phyloP scores from a whole-genome alignment of 2,113 vertebrate species.

The Vulpes ferrilata region DNA sequence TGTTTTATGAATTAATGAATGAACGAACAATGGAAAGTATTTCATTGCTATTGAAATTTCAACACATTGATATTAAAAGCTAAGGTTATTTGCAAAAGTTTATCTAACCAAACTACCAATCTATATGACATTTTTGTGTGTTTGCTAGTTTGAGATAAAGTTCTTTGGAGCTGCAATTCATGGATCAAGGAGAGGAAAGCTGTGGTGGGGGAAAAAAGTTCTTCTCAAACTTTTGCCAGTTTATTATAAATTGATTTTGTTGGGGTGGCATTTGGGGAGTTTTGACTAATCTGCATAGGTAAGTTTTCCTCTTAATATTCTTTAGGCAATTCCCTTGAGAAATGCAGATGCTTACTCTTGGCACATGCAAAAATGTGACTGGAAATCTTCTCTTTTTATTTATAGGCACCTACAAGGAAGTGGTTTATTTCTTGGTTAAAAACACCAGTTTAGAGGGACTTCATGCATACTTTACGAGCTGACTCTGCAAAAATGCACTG shows the following conservation, averaged over 20 bases:
- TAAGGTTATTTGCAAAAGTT: conserved; percentile 9
- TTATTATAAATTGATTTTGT: neutral
- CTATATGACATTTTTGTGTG: neutral
- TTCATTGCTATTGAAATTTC: conserved; percentile 30
- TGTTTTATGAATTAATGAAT: conserved; percentile 20
- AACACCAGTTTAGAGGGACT: conserved; percentile 2
- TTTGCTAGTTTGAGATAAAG: conserved; percentile 4
- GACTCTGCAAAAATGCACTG: conserved; percentile 16
- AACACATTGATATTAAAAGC: conserved; percentile 13
- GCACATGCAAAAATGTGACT: neutral
- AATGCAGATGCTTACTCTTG: neutral
- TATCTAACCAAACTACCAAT: neutral
- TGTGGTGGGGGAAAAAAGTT: neutral
- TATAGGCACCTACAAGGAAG: neutral
- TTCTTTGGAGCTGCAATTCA: neutral
- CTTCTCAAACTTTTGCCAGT: neutral
- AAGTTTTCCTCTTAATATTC: conserved; percentile 41
- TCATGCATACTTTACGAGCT: conserved; percentile 48
- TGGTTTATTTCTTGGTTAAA: conserved; percentile 54
- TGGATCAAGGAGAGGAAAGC: conserved; percentile 13
- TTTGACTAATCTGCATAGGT: conserved; percentile 4
- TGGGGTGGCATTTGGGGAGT: neutral
- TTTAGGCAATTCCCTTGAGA: conserved; percentile 35
- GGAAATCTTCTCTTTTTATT: conserved; percentile 45
- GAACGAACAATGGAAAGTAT: neutral